Evolutionary conservation across 2,797 vertebrate species (phyloP).

Genomic region (Melanotaenia boesemani): DNA sequence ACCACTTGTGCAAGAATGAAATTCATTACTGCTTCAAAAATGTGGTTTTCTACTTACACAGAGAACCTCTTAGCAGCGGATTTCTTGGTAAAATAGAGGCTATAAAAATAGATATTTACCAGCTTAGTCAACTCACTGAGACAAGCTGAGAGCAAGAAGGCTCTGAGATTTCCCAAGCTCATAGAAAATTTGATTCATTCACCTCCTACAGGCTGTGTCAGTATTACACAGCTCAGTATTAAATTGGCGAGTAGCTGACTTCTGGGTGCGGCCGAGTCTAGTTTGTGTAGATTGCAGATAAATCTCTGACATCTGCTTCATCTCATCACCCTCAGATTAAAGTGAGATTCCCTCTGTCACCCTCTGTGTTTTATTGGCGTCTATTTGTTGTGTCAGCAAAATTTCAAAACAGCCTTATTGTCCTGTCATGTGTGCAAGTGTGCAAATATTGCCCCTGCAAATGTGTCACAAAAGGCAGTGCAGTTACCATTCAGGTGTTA

Average conservation of each 20-base stretch:
- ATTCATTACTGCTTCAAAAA: neutral
- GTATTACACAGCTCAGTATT: constrained; percentile 35
- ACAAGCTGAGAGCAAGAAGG: constrained; percentile 13
- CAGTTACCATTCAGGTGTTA: constrained; percentile 57
- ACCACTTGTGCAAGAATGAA: neutral
- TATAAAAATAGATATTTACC: constrained; percentile 9
- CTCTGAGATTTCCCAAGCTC: constrained; percentile 21
- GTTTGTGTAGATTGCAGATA: constrained; percentile 46
- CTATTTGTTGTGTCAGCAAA: constrained; percentile 42
- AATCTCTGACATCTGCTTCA: constrained; percentile 75
- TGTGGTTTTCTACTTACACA: neutral
- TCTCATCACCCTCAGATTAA: constrained; percentile 70
- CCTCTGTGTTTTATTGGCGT: constrained; percentile 65
- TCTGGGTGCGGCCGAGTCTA: constrained; percentile 33
- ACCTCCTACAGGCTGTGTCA: constrained; percentile 20
- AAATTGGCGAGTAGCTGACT: constrained; percentile 32
- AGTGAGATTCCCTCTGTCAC: constrained; percentile 57
- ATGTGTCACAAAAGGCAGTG: constrained; percentile 38
- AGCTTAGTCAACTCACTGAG: constrained; percentile 18
- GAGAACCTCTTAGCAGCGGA: neutral
- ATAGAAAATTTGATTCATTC: constrained; percentile 20
- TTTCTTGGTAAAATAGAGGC: constrained; percentile 4
- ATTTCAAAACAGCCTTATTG: constrained; percentile 45
- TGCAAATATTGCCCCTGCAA: constrained; percentile 7
- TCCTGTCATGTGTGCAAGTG: constrained; percentile 48